Conservation (phyloP, 1,140 invertebrate species). For the Cherax quadricarinatus region DNA sequence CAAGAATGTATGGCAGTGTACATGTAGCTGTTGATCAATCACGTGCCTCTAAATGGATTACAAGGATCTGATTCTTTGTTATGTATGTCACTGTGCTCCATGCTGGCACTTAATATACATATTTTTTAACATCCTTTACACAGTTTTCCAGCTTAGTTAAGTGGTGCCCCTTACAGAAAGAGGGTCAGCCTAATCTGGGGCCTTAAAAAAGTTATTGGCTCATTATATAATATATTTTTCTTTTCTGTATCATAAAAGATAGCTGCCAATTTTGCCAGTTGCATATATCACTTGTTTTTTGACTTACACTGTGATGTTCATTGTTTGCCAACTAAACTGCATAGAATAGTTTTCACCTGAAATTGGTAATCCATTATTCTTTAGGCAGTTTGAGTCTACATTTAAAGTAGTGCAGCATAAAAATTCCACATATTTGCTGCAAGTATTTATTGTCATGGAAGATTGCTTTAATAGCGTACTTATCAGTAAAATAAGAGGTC, state of each 20-base stretch:
- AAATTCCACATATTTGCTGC: neutral
- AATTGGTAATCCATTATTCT: neutral
- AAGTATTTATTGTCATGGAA: neutral
- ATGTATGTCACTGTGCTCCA: slow-evolving; percentile 18
- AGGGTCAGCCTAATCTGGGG: neutral
- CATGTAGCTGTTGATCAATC: neutral
- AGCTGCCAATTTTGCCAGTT: neutral
- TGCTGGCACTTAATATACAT: neutral
- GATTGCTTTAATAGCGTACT: too few species aligned
- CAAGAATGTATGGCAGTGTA: slow-evolving; percentile 33
- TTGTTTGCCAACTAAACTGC: neutral
- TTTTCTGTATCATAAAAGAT: neutral
- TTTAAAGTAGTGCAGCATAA: neutral
- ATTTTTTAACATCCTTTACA: neutral
- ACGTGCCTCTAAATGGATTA: slow-evolving; percentile 44
- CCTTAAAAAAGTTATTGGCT: neutral
- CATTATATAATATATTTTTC: neutral
- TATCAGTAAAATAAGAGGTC: neutral
- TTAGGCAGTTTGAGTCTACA: neutral
- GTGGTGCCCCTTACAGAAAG: neutral
- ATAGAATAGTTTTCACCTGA: neutral
- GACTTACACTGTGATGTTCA: neutral
- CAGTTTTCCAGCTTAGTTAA: neutral
- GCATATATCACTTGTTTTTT: neutral
- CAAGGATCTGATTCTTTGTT: slow-evolving; percentile 41